Conservation (phyloP, 2,797 vertebrate genomes). For the Enteromius mattozi region DNA sequence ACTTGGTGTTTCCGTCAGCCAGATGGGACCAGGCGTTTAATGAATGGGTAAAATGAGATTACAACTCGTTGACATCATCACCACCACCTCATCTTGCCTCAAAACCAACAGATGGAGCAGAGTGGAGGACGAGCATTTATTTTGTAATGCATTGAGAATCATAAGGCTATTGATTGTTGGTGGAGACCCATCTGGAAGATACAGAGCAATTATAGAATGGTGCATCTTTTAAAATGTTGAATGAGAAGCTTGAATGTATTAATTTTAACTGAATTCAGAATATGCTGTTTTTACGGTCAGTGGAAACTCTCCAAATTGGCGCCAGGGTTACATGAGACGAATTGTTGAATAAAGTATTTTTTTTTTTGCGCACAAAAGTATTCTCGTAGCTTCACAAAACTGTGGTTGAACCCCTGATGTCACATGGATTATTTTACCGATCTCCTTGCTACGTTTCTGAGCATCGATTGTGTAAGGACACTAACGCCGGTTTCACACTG, state of each 20-base stretch:
- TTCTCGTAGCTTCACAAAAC: too few relatives aligned
- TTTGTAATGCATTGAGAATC: not conserved
- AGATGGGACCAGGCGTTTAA: conserved; percentile 60
- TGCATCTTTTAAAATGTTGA: not conserved
- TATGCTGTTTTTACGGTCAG: too few relatives aligned
- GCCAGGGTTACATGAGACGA: too few relatives aligned
- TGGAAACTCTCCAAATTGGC: too few relatives aligned
- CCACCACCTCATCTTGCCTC: conserved; percentile 32
- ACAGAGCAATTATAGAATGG: not conserved
- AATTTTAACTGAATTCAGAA: not conserved
- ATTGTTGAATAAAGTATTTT: too few relatives aligned
- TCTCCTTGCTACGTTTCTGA: too few relatives aligned
- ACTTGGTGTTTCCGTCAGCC: conserved; percentile 21
- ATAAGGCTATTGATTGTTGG: conserved; percentile 12
- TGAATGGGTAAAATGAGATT: conserved; percentile 60
- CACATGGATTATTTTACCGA: too few relatives aligned
- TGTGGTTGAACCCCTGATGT: too few relatives aligned
- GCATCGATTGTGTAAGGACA: too few relatives aligned
- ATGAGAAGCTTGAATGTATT: not conserved
- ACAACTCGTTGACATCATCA: conserved; percentile 58
- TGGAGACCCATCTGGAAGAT: conserved; percentile 60
- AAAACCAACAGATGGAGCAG: conserved; percentile 55
- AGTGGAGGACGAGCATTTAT: conserved; percentile 21
- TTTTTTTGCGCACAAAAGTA: too few relatives aligned
- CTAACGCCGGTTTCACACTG: too few relatives aligned